Base-by-base conservation (phyloP, 2,888 invertebrate species). In the Cheilosia impressa region DNA sequence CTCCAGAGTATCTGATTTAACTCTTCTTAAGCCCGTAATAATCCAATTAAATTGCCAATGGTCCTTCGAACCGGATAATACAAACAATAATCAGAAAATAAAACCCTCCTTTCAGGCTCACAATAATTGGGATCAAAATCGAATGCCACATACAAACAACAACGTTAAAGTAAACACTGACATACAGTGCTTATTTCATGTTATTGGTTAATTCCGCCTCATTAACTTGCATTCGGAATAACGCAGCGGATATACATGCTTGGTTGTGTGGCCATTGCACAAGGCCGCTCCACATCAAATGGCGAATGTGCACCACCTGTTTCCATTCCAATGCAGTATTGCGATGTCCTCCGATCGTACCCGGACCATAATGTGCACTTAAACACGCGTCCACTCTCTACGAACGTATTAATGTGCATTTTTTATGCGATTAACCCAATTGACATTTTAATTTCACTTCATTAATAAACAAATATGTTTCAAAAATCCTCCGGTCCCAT, bases 401-500 rank as follows among this genome's bases (percentile, higher is more conserved):
- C 27, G 27, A 6, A 38, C 38, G 50, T 15, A 24, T 52, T 76
- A 63, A 57, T 76, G 47, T 58, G 63, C 7, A 43, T 62, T 53
- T 81, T 55, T 19, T 57, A 47, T 34, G 60, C 43, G 24, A 78
- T 83, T 83, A 68, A 60, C 60, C 62, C 66, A 83, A 78, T 83
- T 83, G 78, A 83, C 83, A 68, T 78, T 68, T 83, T 78, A 57
- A 83, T 78, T 78, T 68, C 31, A 50, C 53, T 62, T 47, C 60
- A 82, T 77, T 72, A 66, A 72, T 77, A 83, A 68, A 83, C 52
- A 68, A 83, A 73, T 77, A 47, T 72, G 62, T 78, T 73, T 83
- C 15, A 47, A 72, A 58, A 58, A 66, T 77, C 41, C 34, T 53
- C 17, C 19, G 45, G 45, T 47, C 17, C 6, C n/a, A 17, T 47